Evolutionary conservation across 2,797 vertebrate genomes (phyloP).

Genomic region (Crypturellus tataupa): DNA sequence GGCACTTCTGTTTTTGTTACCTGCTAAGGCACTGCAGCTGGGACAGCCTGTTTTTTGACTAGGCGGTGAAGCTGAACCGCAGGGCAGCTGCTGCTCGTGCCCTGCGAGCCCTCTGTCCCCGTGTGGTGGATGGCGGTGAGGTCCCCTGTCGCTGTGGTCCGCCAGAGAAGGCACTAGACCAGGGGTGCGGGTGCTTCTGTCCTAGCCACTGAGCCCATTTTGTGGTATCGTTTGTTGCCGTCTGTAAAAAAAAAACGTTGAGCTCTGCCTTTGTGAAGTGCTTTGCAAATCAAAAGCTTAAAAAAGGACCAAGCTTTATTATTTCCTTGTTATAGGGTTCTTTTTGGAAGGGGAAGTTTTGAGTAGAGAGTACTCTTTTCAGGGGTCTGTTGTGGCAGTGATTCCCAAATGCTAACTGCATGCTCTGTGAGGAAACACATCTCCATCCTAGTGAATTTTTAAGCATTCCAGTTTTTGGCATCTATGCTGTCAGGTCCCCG

Average conservation of each 20-base stretch:
- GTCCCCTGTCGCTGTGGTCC: rapidly evolving
- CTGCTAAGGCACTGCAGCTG: conserved; percentile 53
- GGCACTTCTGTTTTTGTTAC: conserved; percentile 54
- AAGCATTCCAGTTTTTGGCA: background rate
- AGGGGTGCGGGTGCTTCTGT: background rate
- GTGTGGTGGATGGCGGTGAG: background rate
- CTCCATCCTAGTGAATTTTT: background rate
- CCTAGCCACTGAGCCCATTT: rapidly evolving
- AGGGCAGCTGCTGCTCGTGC: conserved; percentile 27
- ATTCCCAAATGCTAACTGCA: background rate
- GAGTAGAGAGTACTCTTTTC: background rate
- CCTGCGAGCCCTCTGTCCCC: background rate
- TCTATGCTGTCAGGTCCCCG: background rate
- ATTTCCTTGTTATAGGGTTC: background rate
- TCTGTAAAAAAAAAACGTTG: background rate
- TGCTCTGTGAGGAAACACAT: background rate
- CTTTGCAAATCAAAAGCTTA: background rate
- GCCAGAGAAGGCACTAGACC: background rate
- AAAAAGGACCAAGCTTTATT: background rate
- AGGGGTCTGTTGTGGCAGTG: background rate
- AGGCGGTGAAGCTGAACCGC: background rate
- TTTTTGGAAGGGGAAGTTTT: background rate
- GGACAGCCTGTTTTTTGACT: background rate
- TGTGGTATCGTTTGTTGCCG: rapidly evolving
- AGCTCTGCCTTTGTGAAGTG: background rate